These are phyloP conservation scores for Macrochelys suwanniensis DNA, from an alignment of 2,797 vertebrate species.

Conservation along the genomic window DNA sequence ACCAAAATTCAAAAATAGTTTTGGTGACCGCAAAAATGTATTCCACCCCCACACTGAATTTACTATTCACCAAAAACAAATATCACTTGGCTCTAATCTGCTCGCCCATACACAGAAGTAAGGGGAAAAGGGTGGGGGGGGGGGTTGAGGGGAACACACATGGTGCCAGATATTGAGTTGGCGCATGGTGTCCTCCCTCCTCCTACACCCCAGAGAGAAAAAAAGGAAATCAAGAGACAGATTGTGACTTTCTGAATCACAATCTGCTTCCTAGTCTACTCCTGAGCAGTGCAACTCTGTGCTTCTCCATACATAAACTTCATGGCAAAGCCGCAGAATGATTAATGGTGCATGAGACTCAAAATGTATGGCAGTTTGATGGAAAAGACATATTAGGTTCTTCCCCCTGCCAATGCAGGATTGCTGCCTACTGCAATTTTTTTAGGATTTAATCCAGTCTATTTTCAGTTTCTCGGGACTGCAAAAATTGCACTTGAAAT, in stretches of 20 bases:
- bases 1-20: neutral
- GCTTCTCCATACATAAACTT: neutral
- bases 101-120: rapidly evolving
- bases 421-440: neutral
- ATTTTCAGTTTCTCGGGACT: neutral
- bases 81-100: neutral
- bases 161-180: neutral
- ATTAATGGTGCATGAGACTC: neutral
- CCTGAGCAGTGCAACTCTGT: neutral
- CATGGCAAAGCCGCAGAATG: neutral
- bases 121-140: neutral
- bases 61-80: neutral
- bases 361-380: neutral
- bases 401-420: neutral
- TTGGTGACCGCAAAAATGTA: neutral
- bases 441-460: neutral
- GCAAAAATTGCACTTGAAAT: neutral
- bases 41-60: neutral
- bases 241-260: neutral
- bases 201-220: neutral
- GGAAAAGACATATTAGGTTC: neutral
- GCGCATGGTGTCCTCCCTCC: neutral
- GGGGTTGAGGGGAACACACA: neutral
- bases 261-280: neutral
- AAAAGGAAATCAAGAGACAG: neutral